Evolutionary conservation across 2,797 vertebrate species (phyloP).

Genomic region (Melanotaenia parkinsoni): DNA sequence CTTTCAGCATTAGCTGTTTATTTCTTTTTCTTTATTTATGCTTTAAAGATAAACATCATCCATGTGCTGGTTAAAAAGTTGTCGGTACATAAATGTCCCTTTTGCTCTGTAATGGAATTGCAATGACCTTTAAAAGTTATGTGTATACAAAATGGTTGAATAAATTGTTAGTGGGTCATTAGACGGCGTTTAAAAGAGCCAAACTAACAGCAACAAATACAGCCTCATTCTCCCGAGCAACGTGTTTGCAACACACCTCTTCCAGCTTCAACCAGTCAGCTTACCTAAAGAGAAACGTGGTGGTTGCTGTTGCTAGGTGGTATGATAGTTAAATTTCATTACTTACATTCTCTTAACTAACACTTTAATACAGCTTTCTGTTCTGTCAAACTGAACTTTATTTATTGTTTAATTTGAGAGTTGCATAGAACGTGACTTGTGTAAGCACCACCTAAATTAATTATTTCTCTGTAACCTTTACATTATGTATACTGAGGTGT

Average conservation of each 20-base stretch:
- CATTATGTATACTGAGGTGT: neutral
- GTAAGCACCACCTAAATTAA: too few species aligned
- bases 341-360: too few species aligned
- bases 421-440: neutral
- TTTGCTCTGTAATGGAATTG: conserved; percentile 8
- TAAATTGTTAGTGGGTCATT: conserved; percentile 23
- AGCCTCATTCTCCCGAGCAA: conserved; percentile 40
- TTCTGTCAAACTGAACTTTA: too few species aligned
- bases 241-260: conserved; percentile 14
- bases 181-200: conserved; percentile 25
- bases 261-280: neutral
- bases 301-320: too few species aligned
- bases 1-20: neutral
- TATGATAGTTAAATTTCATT: too few species aligned
- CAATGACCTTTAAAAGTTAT: conserved; percentile 15
- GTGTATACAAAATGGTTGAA: conserved; percentile 33
- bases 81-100: neutral
- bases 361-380: too few species aligned
- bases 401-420: too few species aligned
- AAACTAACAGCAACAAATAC: conserved; percentile 29
- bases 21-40: neutral
- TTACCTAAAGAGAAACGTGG: neutral
- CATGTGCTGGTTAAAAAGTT: neutral
- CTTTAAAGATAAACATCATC: neutral
- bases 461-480: neutral